phyloP scores from a whole-genome alignment of 2,113 vertebrate species.

The Clarias batrachus region DNA sequence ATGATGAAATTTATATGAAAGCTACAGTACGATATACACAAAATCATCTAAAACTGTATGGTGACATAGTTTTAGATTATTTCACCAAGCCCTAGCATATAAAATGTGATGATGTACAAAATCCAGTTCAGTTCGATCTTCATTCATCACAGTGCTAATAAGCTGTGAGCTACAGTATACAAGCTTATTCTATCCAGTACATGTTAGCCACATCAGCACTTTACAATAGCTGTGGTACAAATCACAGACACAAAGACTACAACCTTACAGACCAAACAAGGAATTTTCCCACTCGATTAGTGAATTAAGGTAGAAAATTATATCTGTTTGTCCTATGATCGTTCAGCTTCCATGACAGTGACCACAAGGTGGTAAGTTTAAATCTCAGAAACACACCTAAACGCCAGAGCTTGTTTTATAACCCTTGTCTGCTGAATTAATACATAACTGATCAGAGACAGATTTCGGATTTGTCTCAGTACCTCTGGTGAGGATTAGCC shows the following conservation, averaged over 20 bases:
- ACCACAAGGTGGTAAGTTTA: neutral
- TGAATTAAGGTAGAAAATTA: neutral
- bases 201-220: neutral
- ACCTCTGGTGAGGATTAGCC: conserved; percentile 40
- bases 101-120: neutral
- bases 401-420: neutral
- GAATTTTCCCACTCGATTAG: neutral
- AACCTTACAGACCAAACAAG: neutral
- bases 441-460: neutral
- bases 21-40: neutral
- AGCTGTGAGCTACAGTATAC: neutral
- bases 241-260: neutral
- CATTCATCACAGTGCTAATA: neutral
- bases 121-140: too few relatives aligned
- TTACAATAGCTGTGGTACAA: neutral
- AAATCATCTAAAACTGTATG: neutral
- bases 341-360: neutral
- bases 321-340: neutral
- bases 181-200: neutral
- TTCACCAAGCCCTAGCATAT: neutral
- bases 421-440: neutral
- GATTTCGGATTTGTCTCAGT: conserved; percentile 31
- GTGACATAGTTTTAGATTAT: neutral
- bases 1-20: neutral
- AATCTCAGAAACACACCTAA: neutral